Conservation (phyloP, 1,140 invertebrate genomes). For the Drosophila novamexicana region DNA sequence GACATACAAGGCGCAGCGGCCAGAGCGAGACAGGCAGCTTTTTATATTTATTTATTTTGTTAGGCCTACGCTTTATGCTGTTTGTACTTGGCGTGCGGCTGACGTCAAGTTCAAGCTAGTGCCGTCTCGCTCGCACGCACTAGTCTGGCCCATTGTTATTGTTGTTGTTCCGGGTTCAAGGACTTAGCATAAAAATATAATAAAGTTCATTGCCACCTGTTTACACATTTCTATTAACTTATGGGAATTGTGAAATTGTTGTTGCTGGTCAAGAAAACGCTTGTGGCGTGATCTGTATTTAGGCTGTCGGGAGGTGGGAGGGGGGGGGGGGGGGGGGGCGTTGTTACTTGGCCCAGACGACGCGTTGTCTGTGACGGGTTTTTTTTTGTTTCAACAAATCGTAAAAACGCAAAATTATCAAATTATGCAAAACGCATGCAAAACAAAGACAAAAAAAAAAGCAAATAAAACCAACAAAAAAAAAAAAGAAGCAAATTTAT, state of each 20-base stretch:
- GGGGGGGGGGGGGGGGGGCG: neutral
- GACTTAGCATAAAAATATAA: slow-evolving; percentile 75
- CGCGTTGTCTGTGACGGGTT: slow-evolving; percentile 42
- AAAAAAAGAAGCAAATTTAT: slow-evolving; percentile 61
- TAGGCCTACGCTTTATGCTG: slow-evolving; percentile 45
- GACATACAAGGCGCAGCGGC: slow-evolving; percentile 10
- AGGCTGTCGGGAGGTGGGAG: neutral
- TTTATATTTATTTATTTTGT: slow-evolving; percentile 12
- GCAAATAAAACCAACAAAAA: slow-evolving; percentile 14
- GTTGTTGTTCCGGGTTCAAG: slow-evolving; percentile 70
- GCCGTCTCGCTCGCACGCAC: slow-evolving; percentile 31
- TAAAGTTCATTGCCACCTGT: slow-evolving; percentile 80
- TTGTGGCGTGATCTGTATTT: slow-evolving; percentile 44
- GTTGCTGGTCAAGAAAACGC: slow-evolving; percentile 15
- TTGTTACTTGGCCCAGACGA: slow-evolving; percentile 24
- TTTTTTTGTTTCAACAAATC: slow-evolving; percentile 1
- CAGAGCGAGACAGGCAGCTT: slow-evolving; percentile 34
- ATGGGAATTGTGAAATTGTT: slow-evolving; percentile 48
- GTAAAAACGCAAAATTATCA: slow-evolving; percentile 59
- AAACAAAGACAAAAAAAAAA: slow-evolving; percentile 4
- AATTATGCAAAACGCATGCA: slow-evolving; percentile 63
- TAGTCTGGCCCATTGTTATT: slow-evolving; percentile 8
- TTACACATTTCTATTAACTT: slow-evolving; percentile 69
- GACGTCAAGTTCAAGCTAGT: slow-evolving; percentile 70
- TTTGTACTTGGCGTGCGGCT: slow-evolving; percentile 29